phyloP scores from a whole-genome alignment of 1,140 invertebrate genomes.

The Saccostrea glomerata region DNA sequence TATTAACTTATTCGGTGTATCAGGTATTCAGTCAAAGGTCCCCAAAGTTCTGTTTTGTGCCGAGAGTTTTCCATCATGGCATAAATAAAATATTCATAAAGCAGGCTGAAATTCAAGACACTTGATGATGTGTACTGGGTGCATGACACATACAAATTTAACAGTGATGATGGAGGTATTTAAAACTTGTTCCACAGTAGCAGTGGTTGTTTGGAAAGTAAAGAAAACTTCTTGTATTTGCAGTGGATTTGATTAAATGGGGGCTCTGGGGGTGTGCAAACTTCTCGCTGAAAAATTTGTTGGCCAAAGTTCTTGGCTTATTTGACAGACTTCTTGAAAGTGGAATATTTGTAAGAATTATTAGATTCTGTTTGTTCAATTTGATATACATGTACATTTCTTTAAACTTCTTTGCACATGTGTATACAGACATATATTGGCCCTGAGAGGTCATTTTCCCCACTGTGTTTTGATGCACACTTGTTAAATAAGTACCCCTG shows the following conservation, averaged over 20 bases:
- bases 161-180: background rate
- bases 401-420: background rate
- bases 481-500: conserved; percentile 13
- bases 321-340: conserved; percentile 23
- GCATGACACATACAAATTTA: background rate
- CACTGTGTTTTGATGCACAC: conserved; percentile 23
- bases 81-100: conserved; percentile 25
- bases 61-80: background rate
- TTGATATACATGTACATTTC: conserved; percentile 25
- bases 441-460: conserved; percentile 17
- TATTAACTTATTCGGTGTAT: background rate
- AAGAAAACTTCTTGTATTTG: conserved; percentile 2
- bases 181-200: conserved; percentile 1
- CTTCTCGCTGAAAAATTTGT: background rate
- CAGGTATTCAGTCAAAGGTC: background rate
- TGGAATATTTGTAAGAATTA: conserved; percentile 17
- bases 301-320: conserved; percentile 30
- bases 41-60: background rate
- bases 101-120: background rate
- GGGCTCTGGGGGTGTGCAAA: background rate
- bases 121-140: background rate
- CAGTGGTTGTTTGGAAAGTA: background rate
- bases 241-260: conserved; percentile 16
- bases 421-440: background rate
- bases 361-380: conserved; percentile 12